phyloP scores from a whole-genome alignment of 2,888 invertebrate genomes.

The Colletes collaris region DNA sequence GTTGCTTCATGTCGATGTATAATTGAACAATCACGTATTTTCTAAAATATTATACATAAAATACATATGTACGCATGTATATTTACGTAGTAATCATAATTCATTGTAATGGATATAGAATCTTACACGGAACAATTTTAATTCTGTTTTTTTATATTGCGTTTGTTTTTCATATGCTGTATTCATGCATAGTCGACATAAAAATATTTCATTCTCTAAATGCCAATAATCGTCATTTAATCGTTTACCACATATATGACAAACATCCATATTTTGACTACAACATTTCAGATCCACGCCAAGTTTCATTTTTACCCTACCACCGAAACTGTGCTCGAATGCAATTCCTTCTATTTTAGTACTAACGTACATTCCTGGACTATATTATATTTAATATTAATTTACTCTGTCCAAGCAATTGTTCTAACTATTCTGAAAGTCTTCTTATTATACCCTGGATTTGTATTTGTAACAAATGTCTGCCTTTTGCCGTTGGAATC shows the following conservation, averaged over 20 bases:
- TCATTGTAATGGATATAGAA: neutral
- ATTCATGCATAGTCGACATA: slow-evolving; percentile 83
- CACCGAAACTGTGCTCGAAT: slow-evolving; percentile 82
- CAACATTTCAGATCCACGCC: slow-evolving; percentile 83
- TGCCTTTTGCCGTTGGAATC: slow-evolving; percentile 66
- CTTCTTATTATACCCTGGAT: slow-evolving; percentile 73
- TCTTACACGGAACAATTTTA: slow-evolving; percentile 52
- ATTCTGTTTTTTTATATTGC: slow-evolving; percentile 66
- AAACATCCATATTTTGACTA: slow-evolving; percentile 79
- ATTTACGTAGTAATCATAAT: neutral
- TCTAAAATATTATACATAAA: slow-evolving; percentile 63
- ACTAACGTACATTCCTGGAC: slow-evolving; percentile 74
- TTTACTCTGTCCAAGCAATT: slow-evolving; percentile 12
- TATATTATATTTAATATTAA: slow-evolving; percentile 48
- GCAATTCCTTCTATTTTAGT: slow-evolving; percentile 70
- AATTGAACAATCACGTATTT: slow-evolving; percentile 78
- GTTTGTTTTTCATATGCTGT: slow-evolving; percentile 75
- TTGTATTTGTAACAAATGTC: slow-evolving; percentile 56
- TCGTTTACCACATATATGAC: slow-evolving; percentile 81
- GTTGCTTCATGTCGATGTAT: slow-evolving; percentile 79
- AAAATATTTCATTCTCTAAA: slow-evolving; percentile 76
- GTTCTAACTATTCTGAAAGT: neutral
- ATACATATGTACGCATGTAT: neutral
- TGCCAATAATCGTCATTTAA: slow-evolving; percentile 84
- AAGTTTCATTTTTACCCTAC: slow-evolving; percentile 80